Conservation (phyloP, 2,888 invertebrate species). For the Philaethria dido region DNA sequence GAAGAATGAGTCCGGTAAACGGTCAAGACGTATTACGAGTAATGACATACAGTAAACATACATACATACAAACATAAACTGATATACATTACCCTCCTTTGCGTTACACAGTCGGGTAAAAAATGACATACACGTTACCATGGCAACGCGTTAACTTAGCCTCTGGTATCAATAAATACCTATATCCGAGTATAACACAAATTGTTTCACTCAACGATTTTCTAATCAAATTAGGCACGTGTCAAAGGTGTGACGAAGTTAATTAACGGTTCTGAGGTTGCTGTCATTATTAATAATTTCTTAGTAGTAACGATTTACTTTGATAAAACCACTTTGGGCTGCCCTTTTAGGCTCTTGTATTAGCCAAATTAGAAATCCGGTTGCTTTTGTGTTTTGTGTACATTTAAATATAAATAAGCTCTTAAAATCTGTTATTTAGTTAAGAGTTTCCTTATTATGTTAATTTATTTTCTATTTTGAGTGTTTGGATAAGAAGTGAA, state of each 20-base stretch:
- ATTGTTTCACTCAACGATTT: neutral
- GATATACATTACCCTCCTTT: no score
- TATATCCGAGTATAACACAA: neutral
- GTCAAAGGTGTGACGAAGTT: constrained; percentile 35
- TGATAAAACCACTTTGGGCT: constrained; percentile 14
- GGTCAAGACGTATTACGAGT: no score
- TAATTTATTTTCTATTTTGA: neutral
- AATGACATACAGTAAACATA: no score
- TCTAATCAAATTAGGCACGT: constrained; percentile 18
- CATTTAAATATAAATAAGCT: neutral
- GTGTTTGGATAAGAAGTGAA: neutral
- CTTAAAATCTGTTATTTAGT: constrained; percentile 1
- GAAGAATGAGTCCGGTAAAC: no score
- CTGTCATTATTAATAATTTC: constrained; percentile 20
- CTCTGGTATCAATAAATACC: no score
- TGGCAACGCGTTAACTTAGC: no score
- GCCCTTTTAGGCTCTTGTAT: constrained; percentile 4
- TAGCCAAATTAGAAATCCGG: constrained; percentile 6
- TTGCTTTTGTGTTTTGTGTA: constrained; percentile 3
- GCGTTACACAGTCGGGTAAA: no score
- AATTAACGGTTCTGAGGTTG: constrained; percentile 27
- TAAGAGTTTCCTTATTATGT: neutral
- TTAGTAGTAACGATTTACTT: constrained; percentile 14
- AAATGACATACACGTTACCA: no score
- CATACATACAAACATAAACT: no score